Evolutionary conservation across 2,888 invertebrate genomes (phyloP).

Genomic region (Ptychoptera contaminata): DNA sequence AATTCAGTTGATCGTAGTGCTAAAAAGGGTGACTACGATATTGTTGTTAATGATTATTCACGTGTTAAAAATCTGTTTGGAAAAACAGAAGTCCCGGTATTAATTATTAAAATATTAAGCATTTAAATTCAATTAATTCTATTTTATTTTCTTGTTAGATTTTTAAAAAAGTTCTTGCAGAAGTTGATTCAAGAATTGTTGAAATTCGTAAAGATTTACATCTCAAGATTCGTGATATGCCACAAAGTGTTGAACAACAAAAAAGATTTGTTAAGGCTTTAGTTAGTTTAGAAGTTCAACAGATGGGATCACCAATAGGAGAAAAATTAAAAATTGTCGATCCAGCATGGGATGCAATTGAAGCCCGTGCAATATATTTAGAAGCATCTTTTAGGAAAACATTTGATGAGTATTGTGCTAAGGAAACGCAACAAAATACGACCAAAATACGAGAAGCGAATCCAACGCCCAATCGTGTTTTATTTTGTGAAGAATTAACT

Average conservation of each 20-base stretch:
- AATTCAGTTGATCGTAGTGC: conserved; percentile 89
- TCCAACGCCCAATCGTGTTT: conserved; percentile 45
- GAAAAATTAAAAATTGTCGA: conserved; percentile 45
- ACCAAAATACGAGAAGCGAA: conserved; percentile 20
- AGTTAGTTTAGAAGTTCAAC: conserved; percentile 50
- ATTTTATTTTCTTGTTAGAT: conserved; percentile 33
- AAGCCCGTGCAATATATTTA: conserved; percentile 66
- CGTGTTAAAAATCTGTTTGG: conserved; percentile 91
- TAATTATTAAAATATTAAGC: conserved; percentile 3
- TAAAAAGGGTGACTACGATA: conserved; percentile 85
- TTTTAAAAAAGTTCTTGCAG: conserved; percentile 73
- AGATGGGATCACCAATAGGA: conserved; percentile 20
- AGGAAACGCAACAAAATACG: conserved; percentile 21
- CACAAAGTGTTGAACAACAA: conserved; percentile 85
- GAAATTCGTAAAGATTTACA: conserved; percentile 67
- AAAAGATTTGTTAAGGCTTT: conserved; percentile 77
- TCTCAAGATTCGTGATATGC: conserved; percentile 74
- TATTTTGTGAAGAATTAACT: conserved; percentile 66
- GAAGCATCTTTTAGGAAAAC: conserved; percentile 26
- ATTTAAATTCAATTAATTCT: conserved; percentile 6
- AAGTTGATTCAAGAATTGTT: conserved; percentile 79
- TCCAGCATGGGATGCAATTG: conserved; percentile 93
- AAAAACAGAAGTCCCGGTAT: conserved; percentile 73
- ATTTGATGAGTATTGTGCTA: conserved; percentile 25
- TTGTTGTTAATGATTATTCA: conserved; percentile 94